Percentiles rank a stretch among this genome's conserved stretches.
These are phyloP conservation scores for Microvelia longipes DNA, from an alignment of 1,140 invertebrate species.

Conservation along the genomic window DNA sequence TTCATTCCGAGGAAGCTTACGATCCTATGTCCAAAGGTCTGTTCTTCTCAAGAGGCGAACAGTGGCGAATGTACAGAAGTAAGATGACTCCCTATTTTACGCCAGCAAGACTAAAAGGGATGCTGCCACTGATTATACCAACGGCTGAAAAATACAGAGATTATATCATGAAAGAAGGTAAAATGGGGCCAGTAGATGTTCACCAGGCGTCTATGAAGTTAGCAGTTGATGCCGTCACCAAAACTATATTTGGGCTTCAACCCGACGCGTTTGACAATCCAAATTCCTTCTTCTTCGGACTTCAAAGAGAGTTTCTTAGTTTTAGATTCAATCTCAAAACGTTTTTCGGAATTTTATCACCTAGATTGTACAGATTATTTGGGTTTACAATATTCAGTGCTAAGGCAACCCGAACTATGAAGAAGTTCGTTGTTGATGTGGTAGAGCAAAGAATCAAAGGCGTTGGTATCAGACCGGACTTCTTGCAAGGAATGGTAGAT, in stretches of 20 bases:
- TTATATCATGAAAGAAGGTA: neutral
- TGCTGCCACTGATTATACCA: neutral
- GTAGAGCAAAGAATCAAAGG: neutral
- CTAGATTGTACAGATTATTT: neutral
- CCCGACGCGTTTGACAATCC: neutral
- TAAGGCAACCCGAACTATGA: neutral
- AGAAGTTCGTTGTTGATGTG: neutral
- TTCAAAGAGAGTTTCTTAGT: neutral
- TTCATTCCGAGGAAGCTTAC: neutral
- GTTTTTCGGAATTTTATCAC: neutral
- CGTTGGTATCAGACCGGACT: neutral
- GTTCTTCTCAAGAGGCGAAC: neutral
- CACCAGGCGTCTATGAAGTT: neutral
- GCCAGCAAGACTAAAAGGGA: neutral
- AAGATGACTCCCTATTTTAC: neutral
- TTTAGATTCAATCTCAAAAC: neutral
- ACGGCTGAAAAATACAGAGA: neutral
- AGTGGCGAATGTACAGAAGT: neutral
- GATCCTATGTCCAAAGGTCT: neutral
- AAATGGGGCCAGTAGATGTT: neutral
- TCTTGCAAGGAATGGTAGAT: neutral
- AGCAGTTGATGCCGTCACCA: neutral
- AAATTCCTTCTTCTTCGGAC: neutral
- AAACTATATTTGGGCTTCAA: neutral
- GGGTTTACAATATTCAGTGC: neutral